These are phyloP conservation scores for Macquaria australasica DNA, from an alignment of 2,113 vertebrate species.

Conservation along the genomic window DNA sequence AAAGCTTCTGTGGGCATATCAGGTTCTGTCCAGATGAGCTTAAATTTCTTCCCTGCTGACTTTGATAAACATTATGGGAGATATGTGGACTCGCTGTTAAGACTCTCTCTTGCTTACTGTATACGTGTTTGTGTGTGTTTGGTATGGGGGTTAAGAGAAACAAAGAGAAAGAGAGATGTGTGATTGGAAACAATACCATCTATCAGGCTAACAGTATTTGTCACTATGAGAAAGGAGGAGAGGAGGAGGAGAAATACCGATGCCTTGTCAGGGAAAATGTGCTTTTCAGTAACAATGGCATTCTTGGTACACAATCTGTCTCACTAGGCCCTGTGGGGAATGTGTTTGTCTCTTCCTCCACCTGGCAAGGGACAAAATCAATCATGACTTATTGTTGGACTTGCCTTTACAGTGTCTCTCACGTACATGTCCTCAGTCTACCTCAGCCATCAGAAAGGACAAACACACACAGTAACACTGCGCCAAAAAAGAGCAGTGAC, in stretches of 20 bases:
- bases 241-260: conserved; percentile 62
- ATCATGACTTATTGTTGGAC: conserved; percentile 80
- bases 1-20: conserved; percentile 31
- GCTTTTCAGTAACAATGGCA: conserved; percentile 76
- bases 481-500: conserved; percentile 49
- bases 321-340: conserved; percentile 66
- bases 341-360: conserved; percentile 69
- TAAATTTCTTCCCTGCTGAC: conserved; percentile 35
- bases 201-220: conserved; percentile 73
- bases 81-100: conserved; percentile 10
- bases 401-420: conserved; percentile 75
- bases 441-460: conserved; percentile 63
- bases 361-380: conserved; percentile 78
- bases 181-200: conserved; percentile 71
- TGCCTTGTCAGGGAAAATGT: conserved; percentile 79
- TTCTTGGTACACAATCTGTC: conserved; percentile 75
- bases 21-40: conserved; percentile 28
- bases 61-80: conserved; percentile 30
- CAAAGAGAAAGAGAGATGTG: conserved; percentile 55
- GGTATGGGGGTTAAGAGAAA: conserved; percentile 25
- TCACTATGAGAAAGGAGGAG: conserved; percentile 62
- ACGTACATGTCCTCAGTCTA: conserved; percentile 68
- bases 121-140: conserved; percentile 44
- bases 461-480: conserved; percentile 31
- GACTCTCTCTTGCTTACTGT: conserved; percentile 2